Evolutionary conservation across 2,113 vertebrate species (phyloP), one percentile per base, ranked within the genome.

Genomic region (Cinclus mexicanus): DNA sequence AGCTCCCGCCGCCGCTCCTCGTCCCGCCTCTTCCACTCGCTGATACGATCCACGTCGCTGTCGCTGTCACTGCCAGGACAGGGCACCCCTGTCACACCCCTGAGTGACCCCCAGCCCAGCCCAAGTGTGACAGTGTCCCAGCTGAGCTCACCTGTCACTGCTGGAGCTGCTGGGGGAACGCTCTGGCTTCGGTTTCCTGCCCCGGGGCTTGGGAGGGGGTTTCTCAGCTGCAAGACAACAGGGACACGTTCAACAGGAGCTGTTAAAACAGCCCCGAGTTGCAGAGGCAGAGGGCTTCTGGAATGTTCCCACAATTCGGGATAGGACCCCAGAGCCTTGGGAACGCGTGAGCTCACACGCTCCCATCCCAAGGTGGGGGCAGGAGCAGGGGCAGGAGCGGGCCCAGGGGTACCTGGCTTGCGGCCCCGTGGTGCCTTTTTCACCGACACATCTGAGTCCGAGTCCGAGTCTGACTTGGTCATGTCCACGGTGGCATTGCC

Each of bases 11-110:
- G 96, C 8, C 99, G 98, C 68, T 99, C 99, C 87, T 99, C 99
- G 3, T 99, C 99, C 9, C 98, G 92, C 75, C 99, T 98, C 96
- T 99, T 99, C 99, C 99, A 99, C 76, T 99, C 99, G 1, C 99
- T 99, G 98, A 99, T 99, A 70, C 98, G 98, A 95, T 99, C 99
- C 14, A 98, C 98, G 12, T 98, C 99, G 10, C 99, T 99, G 12
- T 99, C 99, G 2, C 99, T 99, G 82, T 94, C 94, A 1, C 96
- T 98, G 94, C 1, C 8, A 8, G 85, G 31, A 52, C 56, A 63
- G 33, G 57, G 11, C 25, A 10, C 0, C 13, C 29, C 50, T 52
- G 50, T 91, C 1, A 2, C 87, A 67, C 26, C 77, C 71, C 60
- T 10, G 31, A 2, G 10, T 2, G 33, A 35, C 39, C 39, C 39